phyloP scores from a whole-genome alignment of 2,113 vertebrate species.

The Origma solitaria region DNA sequence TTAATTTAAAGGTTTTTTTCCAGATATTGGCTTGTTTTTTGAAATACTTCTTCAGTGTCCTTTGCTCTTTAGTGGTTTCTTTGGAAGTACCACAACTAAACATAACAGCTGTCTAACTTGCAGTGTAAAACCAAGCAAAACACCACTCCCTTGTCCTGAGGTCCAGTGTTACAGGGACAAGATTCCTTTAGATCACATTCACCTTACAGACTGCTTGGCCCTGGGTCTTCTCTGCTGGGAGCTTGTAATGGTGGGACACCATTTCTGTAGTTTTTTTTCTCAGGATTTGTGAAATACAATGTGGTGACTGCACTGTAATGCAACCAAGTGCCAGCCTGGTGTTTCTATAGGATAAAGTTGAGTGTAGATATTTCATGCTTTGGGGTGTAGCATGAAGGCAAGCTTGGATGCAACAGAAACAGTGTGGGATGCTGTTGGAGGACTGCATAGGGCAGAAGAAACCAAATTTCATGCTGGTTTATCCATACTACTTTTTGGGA shows the following conservation, averaged over 20 bases:
- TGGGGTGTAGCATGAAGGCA: background rate
- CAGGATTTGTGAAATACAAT: background rate
- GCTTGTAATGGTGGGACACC: background rate
- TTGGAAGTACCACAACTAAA: background rate
- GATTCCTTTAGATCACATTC: background rate
- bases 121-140: background rate
- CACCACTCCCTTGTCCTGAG: background rate
- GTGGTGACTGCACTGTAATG: background rate
- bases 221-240: background rate
- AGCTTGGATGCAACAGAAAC: background rate
- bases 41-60: background rate
- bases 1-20: background rate
- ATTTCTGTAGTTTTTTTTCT: background rate
- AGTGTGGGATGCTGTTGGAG: background rate
- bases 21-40: background rate
- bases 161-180: background rate
- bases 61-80: background rate
- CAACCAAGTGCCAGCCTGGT: background rate
- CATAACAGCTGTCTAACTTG: background rate
- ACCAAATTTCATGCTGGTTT: background rate
- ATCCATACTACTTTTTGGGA: background rate
- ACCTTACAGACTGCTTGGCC: background rate
- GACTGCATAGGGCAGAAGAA: background rate
- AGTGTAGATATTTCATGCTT: background rate
- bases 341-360: background rate